Conservation (phyloP, 2,797 vertebrate species). For the Podarcis siculus region DNA sequence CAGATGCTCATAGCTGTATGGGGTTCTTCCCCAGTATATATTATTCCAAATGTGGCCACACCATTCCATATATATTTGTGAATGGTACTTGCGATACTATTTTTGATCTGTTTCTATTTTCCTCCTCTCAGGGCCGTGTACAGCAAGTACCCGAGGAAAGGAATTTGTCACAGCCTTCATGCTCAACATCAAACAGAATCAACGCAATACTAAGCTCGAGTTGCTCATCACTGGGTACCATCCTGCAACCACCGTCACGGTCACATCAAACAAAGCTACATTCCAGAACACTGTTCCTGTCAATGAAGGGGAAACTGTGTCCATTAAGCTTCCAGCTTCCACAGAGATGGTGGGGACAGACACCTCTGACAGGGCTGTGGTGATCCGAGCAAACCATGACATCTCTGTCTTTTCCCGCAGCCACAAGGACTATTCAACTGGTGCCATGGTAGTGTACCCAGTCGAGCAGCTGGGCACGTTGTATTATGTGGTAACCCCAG, state of each 20-base stretch:
- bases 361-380: conserved; percentile 68
- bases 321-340: conserved; percentile 67
- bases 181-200: conserved; percentile 64
- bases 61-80: background rate
- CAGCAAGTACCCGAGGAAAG: conserved; percentile 57
- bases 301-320: conserved; percentile 58
- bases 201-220: conserved; percentile 33
- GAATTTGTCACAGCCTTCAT: conserved; percentile 79
- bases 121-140: background rate
- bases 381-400: conserved; percentile 71
- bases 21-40: background rate
- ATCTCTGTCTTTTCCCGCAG: conserved; percentile 76
- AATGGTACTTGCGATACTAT: background rate
- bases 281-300: background rate
- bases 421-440: conserved; percentile 72
- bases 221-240: conserved; percentile 67
- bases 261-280: conserved; percentile 62
- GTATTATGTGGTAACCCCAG: conserved; percentile 80
- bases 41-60: background rate
- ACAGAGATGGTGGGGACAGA: conserved; percentile 71
- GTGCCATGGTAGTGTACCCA: conserved; percentile 75
- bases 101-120: background rate
- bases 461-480: conserved; percentile 76
- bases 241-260: conserved; percentile 66
- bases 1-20: background rate